phyloP scores from a whole-genome alignment of 2,113 vertebrate species.

The Embiotoca jacksoni region DNA sequence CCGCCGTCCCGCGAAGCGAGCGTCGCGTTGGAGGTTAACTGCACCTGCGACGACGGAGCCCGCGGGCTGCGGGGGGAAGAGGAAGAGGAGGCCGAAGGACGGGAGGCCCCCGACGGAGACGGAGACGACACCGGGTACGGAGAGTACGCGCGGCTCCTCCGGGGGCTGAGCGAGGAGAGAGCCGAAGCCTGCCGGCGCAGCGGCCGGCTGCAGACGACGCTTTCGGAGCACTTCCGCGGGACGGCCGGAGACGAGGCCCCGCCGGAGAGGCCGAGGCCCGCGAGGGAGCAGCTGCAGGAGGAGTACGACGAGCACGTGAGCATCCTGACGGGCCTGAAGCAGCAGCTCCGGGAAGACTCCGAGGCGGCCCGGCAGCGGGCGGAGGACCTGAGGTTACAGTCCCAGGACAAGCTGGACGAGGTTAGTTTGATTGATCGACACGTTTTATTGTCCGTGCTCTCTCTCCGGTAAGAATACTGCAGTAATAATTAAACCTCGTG shows the following conservation, averaged over 20 bases:
- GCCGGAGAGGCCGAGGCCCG: conserved; percentile 34
- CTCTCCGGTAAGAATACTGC: background rate
- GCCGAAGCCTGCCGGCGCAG: conserved; percentile 67
- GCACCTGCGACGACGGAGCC: background rate
- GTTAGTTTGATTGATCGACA: conserved; percentile 47
- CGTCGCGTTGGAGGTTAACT: conserved; percentile 6
- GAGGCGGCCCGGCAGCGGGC: conserved; percentile 64
- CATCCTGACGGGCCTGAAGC: conserved; percentile 76
- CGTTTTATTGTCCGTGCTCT: background rate
- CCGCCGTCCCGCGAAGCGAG: background rate
- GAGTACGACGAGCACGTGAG: conserved; percentile 78
- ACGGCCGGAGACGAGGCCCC: conserved; percentile 56
- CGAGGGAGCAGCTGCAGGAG: conserved; percentile 62
- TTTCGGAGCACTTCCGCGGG: conserved; percentile 75
- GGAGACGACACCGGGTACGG: conserved; percentile 11
- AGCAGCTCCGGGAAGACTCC: conserved; percentile 31
- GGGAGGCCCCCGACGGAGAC: background rate
- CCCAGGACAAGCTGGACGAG: conserved; percentile 65
- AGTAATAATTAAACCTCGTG: background rate
- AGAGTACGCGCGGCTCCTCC: conserved; percentile 66
- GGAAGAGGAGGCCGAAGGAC: too few relatives aligned
- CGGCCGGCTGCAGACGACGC: conserved; percentile 78
- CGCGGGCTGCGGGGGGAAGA: conserved; percentile 10
- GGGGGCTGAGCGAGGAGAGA: conserved; percentile 73
- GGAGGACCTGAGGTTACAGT: conserved; percentile 55